Percentiles rank a stretch among this genome's conserved stretches.
These are phyloP conservation scores for Aphelinus atriplicis DNA, from an alignment of 1,140 invertebrate genomes.

Conservation along the genomic window DNA sequence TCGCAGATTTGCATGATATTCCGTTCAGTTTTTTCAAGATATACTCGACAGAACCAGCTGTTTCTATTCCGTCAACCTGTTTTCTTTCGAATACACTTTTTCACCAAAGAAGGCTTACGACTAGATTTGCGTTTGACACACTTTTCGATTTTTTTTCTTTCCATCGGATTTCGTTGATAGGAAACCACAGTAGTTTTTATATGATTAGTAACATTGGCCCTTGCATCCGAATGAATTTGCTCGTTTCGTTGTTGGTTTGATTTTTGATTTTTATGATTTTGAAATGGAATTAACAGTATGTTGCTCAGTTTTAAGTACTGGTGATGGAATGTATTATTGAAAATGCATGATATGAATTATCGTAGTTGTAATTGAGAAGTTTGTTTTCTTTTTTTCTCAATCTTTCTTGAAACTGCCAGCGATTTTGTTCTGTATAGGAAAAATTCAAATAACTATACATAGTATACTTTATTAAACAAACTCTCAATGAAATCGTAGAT, in stretches of 20 bases:
- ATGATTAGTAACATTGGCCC: conserved; percentile 22
- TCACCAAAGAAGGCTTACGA: too few relatives aligned
- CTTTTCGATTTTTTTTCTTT: too few relatives aligned
- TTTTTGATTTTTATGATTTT: conserved; percentile 37
- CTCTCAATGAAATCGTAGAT: conserved; percentile 1
- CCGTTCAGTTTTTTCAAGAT: conserved; percentile 18
- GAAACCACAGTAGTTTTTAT: conserved; percentile 14
- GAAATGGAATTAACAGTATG: conserved; percentile 33
- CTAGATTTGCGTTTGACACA: too few relatives aligned
- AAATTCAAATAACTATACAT: not conserved
- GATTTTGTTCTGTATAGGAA: conserved; percentile 21
- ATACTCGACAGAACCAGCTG: too few relatives aligned
- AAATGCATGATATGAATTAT: conserved; percentile 36
- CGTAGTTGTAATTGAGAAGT: conserved; percentile 10
- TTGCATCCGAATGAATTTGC: conserved; percentile 38
- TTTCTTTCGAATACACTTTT: too few relatives aligned
- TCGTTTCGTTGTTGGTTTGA: conserved; percentile 45
- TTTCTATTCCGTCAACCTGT: too few relatives aligned
- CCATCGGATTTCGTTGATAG: not conserved
- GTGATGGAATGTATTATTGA: conserved; percentile 58
- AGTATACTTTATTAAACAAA: conserved; percentile 12
- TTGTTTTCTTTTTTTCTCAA: conserved; percentile 32
- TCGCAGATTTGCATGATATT: conserved; percentile 37
- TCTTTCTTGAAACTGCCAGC: conserved; percentile 28
- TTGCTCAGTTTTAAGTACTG: conserved; percentile 48